Evolutionary conservation across 1,140 invertebrate species (phyloP), one percentile per base, ranked within the genome.

Genomic region (Cydia fagiglandana): DNA sequence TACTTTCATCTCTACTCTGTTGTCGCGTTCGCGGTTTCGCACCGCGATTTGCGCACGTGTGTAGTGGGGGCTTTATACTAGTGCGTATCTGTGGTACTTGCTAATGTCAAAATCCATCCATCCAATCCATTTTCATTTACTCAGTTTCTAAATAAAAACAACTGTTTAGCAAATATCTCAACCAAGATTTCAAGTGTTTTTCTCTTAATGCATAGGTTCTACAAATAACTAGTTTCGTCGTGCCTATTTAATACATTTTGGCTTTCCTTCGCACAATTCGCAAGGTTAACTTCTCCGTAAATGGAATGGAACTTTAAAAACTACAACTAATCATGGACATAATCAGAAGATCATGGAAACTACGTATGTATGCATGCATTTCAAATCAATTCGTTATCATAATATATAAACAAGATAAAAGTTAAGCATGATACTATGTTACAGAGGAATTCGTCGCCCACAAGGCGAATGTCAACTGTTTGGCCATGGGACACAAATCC

Each of bases 391-490:
- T n/a, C n/a, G 28, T 28, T 30, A 7, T 61, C n/a, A 12, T 30
- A n/a, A 7, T 74, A 28, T 15, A 17, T 17, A 53, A 53, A 13
- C 4, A 5, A 41, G 3, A 28, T 13, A 73, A 10, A 73, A 5
- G 4, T 53, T 73, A 73, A 12, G 53, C 28, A n/a, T 41, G 17
- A 38, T 64, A 41, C 38, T 50, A 53, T 61, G 75, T 85, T 95
- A 61, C 94, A 98, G 97, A 98, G 94, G 97, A 98, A 87, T 98
- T 98, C 93, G 94, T 95, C 75, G 98, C 97, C 66, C 98, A 99
- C 93, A 95, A 95, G 77, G 95, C 96, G 76, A 97, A 97, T 93
- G 97, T 99, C 77, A 98, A 97, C 84, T 98, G 98, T 86, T 92
- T 98, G 80, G 96, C 97, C 28, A 94, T 99, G 89, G 98, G 98